Percentiles rank a stretch among this genome's conserved stretches.
Conservation (phyloP, 2,888 invertebrate genomes). For the Sarcophaga carnaria region DNA sequence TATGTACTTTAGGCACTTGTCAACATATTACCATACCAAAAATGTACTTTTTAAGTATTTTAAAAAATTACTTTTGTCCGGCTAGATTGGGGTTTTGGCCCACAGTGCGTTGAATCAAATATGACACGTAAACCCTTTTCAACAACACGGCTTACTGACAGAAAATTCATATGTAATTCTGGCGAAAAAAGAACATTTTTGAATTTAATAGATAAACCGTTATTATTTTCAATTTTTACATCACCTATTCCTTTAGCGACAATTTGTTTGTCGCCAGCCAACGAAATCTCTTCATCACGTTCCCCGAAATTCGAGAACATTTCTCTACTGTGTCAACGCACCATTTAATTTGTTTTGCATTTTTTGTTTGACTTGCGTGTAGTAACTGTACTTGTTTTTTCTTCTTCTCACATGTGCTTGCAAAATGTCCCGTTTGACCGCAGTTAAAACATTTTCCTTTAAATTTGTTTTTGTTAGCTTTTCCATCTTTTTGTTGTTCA, state of each 20-base stretch:
- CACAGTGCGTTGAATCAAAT: slow-evolving; percentile 14
- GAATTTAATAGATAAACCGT: not conserved
- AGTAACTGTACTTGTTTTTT: slow-evolving; percentile 11
- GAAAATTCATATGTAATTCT: slow-evolving; percentile 39
- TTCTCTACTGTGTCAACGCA: slow-evolving; percentile 38
- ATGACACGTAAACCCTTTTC: slow-evolving; percentile 19
- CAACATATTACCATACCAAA: no score
- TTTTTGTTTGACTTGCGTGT: not conserved
- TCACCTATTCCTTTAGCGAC: slow-evolving; percentile 18
- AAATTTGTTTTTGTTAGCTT: slow-evolving; percentile 8
- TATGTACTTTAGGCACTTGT: no score
- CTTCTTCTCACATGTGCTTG: no score
- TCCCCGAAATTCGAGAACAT: slow-evolving; percentile 38
- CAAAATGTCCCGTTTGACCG: no score
- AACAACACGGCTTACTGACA: slow-evolving; percentile 43
- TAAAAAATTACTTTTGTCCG: no score
- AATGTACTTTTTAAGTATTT: no score
- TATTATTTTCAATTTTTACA: slow-evolving; percentile 10
- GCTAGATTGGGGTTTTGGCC: no score
- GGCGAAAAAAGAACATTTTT: slow-evolving; percentile 36
- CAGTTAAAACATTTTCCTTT: slow-evolving; percentile 17
- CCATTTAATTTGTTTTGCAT: slow-evolving; percentile 10
- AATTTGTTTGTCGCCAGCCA: slow-evolving; percentile 33
- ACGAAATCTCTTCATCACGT: not conserved
- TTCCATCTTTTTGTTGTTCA: slow-evolving; percentile 7